Percentiles rank a stretch among this genome's conserved stretches.
Evolutionary conservation across 2,888 invertebrate species (phyloP).

Genomic region (Molorchus minor): DNA sequence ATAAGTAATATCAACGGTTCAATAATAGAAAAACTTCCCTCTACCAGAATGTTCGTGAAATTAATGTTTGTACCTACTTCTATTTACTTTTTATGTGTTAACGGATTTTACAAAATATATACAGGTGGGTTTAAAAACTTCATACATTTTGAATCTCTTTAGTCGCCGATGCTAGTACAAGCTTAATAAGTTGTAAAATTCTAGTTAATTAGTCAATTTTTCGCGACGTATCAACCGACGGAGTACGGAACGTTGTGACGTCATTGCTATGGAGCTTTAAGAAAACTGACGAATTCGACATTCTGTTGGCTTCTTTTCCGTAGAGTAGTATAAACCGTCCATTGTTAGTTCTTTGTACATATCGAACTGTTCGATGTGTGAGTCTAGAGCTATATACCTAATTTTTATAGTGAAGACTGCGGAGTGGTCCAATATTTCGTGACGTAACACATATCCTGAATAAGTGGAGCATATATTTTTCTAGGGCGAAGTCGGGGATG

Average conservation of each 20-base stretch:
- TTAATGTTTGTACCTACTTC: no score
- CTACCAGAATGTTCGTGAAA: no score
- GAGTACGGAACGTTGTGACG: constrained; percentile 13
- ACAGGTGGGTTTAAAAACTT: no score
- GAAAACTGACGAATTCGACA: constrained; percentile 13
- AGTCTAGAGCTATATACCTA: constrained; percentile 42
- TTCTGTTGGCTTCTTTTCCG: constrained; percentile 40
- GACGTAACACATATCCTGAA: constrained; percentile 57
- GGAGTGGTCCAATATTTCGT: constrained; percentile 60
- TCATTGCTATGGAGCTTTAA: constrained; percentile 16
- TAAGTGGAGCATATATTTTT: constrained; percentile 60
- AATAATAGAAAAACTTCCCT: no score
- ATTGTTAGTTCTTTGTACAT: constrained; percentile 48
- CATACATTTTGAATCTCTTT: no score
- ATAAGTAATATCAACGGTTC: no score
- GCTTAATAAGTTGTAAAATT: no score
- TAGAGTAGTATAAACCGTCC: constrained; percentile 57
- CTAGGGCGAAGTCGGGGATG: constrained; percentile 53
- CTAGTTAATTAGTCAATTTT: no score
- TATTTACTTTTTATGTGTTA: no score
- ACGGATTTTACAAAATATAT: no score
- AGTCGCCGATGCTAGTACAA: no score
- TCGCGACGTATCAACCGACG: constrained; percentile 8
- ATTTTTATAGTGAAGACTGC: constrained; percentile 58
- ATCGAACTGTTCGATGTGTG: constrained; percentile 40